Conservation (phyloP, 2,888 invertebrate genomes). For the Spilarctia lutea region DNA sequence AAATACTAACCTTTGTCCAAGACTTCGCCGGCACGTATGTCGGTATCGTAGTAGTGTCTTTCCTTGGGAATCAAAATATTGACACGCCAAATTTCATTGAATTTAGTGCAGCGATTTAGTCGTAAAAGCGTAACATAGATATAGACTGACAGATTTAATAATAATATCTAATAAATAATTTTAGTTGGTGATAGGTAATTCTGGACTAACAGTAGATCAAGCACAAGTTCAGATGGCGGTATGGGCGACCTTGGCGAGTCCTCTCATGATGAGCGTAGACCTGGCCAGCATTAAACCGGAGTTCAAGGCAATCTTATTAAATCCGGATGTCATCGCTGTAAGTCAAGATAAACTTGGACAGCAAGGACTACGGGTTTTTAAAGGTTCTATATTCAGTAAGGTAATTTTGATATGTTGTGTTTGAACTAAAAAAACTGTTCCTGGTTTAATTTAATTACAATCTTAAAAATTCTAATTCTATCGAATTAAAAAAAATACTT, state of each 20-base stretch:
- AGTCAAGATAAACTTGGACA: conserved; percentile 88
- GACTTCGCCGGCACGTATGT: too few species aligned
- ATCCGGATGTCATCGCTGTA: conserved; percentile 86
- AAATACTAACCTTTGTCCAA: too few species aligned
- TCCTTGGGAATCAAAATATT: too few species aligned
- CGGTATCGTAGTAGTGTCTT: too few species aligned
- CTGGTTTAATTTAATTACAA: neutral
- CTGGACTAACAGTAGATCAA: conserved; percentile 87
- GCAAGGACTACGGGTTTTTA: conserved; percentile 82
- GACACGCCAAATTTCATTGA: too few species aligned
- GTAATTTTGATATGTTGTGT: neutral
- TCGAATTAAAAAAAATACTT: too few species aligned
- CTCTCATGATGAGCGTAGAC: conserved; percentile 89
- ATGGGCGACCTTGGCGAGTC: conserved; percentile 90
- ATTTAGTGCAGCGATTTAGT: too few species aligned
- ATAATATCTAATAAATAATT: too few species aligned
- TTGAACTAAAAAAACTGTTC: neutral
- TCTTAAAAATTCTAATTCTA: too few species aligned
- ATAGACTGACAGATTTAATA: too few species aligned
- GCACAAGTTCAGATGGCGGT: conserved; percentile 89
- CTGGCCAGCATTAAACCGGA: conserved; percentile 55
- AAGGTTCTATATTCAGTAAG: neutral
- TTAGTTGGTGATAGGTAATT: conserved; percentile 86
- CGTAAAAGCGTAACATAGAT: too few species aligned
- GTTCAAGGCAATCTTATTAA: conserved; percentile 84